These are phyloP conservation scores for Ataeniobius toweri DNA, from an alignment of 2,797 vertebrate genomes.

Conservation along the genomic window DNA sequence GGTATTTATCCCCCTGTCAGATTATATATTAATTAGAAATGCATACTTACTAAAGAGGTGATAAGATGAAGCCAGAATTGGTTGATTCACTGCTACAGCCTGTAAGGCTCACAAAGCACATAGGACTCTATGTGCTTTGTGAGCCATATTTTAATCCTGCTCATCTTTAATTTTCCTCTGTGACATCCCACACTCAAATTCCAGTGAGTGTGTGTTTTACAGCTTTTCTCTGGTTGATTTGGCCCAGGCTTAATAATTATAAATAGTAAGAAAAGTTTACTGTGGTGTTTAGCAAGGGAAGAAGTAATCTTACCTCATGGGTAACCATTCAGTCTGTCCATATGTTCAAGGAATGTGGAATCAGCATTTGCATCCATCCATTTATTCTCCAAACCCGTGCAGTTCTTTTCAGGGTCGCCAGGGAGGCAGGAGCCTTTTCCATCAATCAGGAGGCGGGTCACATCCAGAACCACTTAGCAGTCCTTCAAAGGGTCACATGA, in stretches of 20 bases:
- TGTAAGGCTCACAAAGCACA: conserved; percentile 14
- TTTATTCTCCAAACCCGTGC: not conserved
- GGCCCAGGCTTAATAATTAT: not conserved
- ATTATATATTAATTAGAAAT: conserved; percentile 21
- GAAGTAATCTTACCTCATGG: no score
- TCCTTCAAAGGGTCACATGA: not conserved
- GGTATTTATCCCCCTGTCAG: conserved; percentile 5
- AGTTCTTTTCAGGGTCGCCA: not conserved
- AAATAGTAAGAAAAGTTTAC: not conserved
- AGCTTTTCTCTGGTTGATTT: not conserved
- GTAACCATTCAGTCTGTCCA: not conserved
- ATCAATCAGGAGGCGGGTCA: not conserved
- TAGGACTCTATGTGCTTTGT: not conserved
- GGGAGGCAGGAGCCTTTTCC: not conserved
- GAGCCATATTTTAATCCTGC: conserved; percentile 23
- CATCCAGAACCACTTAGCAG: not conserved
- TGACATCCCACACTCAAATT: conserved; percentile 28
- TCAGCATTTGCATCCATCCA: not conserved
- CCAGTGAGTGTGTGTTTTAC: conserved; percentile 7
- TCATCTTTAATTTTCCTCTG: conserved; percentile 21
- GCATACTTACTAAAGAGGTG: conserved; percentile 40
- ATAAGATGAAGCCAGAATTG: conserved; percentile 25
- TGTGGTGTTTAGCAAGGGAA: not conserved
- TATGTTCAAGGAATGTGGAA: not conserved
- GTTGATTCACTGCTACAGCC: conserved; percentile 36